A percentile compares a stretch with the other conserved stretches of the same genome.
phyloP scores from a whole-genome alignment of 2,797 vertebrate species.

The Acanthurus lineatus region DNA sequence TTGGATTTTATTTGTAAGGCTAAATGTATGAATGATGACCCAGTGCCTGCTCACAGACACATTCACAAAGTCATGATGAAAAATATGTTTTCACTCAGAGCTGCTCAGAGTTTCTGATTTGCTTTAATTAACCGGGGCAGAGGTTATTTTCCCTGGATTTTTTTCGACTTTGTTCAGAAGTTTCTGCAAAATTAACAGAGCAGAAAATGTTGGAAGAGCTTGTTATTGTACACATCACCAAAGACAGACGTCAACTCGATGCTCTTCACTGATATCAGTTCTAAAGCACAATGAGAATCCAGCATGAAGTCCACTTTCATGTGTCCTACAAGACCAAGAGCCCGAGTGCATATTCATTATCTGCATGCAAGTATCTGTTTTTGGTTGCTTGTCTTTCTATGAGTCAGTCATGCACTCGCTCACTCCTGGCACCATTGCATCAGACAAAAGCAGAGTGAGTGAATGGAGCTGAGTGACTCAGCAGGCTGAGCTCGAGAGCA shows the following conservation, averaged over 20 bases:
- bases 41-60: too few species aligned
- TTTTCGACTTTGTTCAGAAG: background rate
- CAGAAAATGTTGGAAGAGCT: background rate
- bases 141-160: background rate
- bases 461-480: constrained; percentile 56
- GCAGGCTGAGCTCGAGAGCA: constrained; percentile 30
- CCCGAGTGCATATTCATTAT: constrained; percentile 17
- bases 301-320: background rate
- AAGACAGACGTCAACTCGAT: background rate
- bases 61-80: background rate
- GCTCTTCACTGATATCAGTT: background rate
- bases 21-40: background rate
- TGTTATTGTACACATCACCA: constrained; percentile 1
- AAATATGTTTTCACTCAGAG: background rate
- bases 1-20: background rate
- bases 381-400: constrained; percentile 22
- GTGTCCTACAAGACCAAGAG: constrained; percentile 8
- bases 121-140: background rate
- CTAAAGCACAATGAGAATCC: background rate
- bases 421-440: constrained; percentile 32
- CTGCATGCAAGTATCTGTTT: constrained; percentile 20
- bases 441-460: constrained; percentile 26
- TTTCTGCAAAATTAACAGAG: background rate
- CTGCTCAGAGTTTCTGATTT: background rate
- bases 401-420: constrained; percentile 19